These are phyloP conservation scores for Chymomyza costata DNA, from an alignment of 1,140 invertebrate species.

Conservation along the genomic window DNA sequence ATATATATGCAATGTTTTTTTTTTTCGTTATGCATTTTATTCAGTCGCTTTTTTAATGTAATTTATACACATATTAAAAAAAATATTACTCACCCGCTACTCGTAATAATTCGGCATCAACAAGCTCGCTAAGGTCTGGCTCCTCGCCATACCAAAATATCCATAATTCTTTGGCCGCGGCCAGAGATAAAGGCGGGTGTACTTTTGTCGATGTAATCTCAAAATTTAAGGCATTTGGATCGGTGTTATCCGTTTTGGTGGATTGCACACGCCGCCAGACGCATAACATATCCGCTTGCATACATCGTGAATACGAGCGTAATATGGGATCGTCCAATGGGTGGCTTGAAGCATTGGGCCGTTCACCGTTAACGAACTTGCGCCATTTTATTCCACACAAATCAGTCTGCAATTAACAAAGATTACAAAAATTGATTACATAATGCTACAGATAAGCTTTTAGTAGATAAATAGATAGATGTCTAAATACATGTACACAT, in stretches of 20 bases:
- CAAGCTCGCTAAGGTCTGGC: slow-evolving; percentile 89
- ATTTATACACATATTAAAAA: slow-evolving; percentile 3
- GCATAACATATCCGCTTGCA: slow-evolving; percentile 95
- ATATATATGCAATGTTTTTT: neutral
- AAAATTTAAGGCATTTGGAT: slow-evolving; percentile 69
- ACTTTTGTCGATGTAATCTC: slow-evolving; percentile 74
- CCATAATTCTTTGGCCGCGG: slow-evolving; percentile 95
- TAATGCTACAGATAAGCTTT: neutral
- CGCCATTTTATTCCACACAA: slow-evolving; percentile 99
- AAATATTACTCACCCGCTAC: slow-evolving; percentile 84
- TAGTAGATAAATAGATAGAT: too few species aligned
- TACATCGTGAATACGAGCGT: slow-evolving; percentile 93
- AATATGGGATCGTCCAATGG: slow-evolving; percentile 95
- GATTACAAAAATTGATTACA: slow-evolving; percentile 4
- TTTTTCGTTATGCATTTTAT: slow-evolving; percentile 6
- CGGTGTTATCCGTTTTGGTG: slow-evolving; percentile 74
- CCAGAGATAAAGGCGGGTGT: slow-evolving; percentile 82
- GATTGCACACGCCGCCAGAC: slow-evolving; percentile 93
- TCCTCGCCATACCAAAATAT: slow-evolving; percentile 99
- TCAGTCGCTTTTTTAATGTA: neutral
- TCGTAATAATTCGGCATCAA: slow-evolving; percentile 85
- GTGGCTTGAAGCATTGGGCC: slow-evolving; percentile 78
- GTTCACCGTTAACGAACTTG: slow-evolving; percentile 87
- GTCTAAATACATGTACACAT: too few species aligned
- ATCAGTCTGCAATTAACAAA: slow-evolving; percentile 85